phyloP scores from a whole-genome alignment of 2,888 invertebrate genomes.

The Pyrrhia umbra region DNA sequence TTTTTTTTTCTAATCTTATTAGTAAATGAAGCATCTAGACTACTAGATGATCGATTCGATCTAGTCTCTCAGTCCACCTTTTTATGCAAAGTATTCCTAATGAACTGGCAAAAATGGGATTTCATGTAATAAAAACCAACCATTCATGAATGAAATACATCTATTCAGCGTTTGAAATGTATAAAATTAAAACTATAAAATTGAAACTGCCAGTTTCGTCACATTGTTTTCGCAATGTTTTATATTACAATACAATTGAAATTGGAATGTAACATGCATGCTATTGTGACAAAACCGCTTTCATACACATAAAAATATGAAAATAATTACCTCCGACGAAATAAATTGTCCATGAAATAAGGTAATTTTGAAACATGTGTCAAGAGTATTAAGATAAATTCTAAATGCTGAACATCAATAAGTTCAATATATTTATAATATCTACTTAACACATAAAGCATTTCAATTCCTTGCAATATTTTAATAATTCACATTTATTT shows the following conservation, averaged over 20 bases:
- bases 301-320: constrained; percentile 42
- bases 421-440: constrained; percentile 21
- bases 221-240: constrained; percentile 59
- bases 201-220: constrained; percentile 58
- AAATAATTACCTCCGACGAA: constrained; percentile 29
- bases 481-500: constrained; percentile 15
- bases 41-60: too few species aligned
- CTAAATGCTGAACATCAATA: constrained; percentile 29
- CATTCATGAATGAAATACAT: constrained; percentile 66
- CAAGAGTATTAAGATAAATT: constrained; percentile 39
- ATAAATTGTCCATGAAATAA: constrained; percentile 23
- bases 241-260: constrained; percentile 54
- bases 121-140: constrained; percentile 45
- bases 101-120: neutral
- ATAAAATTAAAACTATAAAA: constrained; percentile 50
- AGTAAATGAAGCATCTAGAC: too few species aligned
- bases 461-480: constrained; percentile 29
- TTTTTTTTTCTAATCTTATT: too few species aligned
- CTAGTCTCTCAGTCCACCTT: too few species aligned
- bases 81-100: neutral
- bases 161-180: constrained; percentile 65
- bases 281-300: constrained; percentile 59
- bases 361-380: constrained; percentile 35
- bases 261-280: constrained; percentile 69
- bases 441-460: constrained; percentile 29